Conservation (phyloP, 2,797 vertebrate genomes). For the Leucoraja ocellata region DNA sequence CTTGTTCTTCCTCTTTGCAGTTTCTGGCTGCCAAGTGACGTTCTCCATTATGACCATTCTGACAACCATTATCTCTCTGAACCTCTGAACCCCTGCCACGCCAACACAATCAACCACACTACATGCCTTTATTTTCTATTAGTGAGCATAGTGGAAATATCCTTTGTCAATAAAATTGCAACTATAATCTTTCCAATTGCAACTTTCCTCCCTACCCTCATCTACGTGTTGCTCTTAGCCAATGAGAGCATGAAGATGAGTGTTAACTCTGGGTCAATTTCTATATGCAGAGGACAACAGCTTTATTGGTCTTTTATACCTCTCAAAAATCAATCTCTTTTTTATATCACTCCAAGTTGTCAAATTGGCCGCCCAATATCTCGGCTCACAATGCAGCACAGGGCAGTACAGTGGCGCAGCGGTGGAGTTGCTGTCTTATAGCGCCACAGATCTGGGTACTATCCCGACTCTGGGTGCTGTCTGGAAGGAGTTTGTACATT, state of each 20-base stretch:
- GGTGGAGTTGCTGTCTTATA: no score
- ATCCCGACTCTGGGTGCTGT: no score
- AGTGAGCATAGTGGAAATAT: not conserved
- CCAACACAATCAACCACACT: not conserved
- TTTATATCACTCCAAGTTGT: not conserved
- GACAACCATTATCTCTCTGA: not conserved
- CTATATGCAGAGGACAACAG: not conserved
- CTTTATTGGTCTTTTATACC: not conserved
- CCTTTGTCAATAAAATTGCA: not conserved
- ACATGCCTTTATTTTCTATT: not conserved
- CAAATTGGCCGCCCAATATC: not conserved
- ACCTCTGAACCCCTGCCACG: not conserved
- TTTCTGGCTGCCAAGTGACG: no score
- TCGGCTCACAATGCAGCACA: no score
- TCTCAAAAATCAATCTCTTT: not conserved
- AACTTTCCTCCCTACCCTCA: not conserved
- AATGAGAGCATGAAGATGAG: not conserved
- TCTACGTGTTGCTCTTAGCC: not conserved
- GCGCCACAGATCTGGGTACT: no score
- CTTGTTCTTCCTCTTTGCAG: no score
- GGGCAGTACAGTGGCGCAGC: no score
- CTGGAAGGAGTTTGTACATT: no score
- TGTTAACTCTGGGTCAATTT: not conserved
- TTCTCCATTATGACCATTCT: no score
- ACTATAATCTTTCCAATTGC: not conserved